These are phyloP conservation scores for Alosa alosa DNA, from an alignment of 2,113 vertebrate genomes.

Conservation along the genomic window DNA sequence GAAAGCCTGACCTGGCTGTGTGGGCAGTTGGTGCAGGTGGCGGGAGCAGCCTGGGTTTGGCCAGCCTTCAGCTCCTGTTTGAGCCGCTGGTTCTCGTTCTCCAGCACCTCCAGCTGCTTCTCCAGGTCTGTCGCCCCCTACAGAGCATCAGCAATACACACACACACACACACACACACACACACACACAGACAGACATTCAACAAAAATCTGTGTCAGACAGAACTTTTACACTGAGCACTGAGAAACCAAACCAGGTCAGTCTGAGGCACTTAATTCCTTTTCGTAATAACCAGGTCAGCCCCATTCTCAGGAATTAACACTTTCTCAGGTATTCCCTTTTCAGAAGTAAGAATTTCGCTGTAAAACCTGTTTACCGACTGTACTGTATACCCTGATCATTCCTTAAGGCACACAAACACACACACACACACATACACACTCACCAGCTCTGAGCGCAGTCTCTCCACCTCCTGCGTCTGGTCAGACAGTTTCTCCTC, in stretches of 20 bases:
- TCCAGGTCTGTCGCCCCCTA: conserved; percentile 88
- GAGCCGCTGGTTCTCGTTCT: conserved; percentile 84
- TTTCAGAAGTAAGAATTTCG: not conserved
- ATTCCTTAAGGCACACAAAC: not conserved
- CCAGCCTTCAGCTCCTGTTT: conserved; percentile 82
- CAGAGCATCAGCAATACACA: conserved; percentile 26
- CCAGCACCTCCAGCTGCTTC: conserved; percentile 90
- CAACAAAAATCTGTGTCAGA: not conserved
- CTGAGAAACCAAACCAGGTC: conserved; percentile 26
- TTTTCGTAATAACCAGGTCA: conserved; percentile 21
- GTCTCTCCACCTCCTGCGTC: conserved; percentile 82
- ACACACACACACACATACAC: conserved; percentile 31
- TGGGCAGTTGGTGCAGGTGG: conserved; percentile 57
- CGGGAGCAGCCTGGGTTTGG: conserved; percentile 56
- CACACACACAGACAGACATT: not conserved
- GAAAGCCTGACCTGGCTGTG: conserved; percentile 75
- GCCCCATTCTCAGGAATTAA: not conserved
- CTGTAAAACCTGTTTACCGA: not conserved
- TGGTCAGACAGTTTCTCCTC: conserved; percentile 82
- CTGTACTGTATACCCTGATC: not conserved
- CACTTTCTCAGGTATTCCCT: not conserved
- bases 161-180: conserved; percentile 14
- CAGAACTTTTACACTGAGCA: not conserved
- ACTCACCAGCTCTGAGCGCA: conserved; percentile 84
- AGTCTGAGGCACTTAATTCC: not conserved